phyloP scores from a whole-genome alignment of 2,888 invertebrate species.

The Eristalis tenax region DNA sequence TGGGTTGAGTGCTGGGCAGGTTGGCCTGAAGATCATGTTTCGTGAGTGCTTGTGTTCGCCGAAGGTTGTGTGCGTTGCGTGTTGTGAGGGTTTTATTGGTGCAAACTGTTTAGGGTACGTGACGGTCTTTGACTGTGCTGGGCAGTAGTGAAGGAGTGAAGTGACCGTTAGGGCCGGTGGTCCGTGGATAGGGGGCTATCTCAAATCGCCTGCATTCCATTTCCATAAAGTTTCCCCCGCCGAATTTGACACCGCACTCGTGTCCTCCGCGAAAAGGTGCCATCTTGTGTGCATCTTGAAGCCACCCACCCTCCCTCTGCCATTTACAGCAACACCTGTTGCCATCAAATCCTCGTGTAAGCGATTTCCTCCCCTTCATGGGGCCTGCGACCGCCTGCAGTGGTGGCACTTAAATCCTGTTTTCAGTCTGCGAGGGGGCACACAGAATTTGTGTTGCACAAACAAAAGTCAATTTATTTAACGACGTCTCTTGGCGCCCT shows the following conservation, averaged over 20 bases:
- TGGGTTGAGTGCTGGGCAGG: background rate
- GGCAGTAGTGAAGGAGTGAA: background rate
- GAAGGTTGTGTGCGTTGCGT: background rate
- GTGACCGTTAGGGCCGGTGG: too few species aligned
- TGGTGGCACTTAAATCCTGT: slow-evolving; percentile 58
- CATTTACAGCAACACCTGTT: background rate
- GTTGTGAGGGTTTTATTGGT: background rate
- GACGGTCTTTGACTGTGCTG: background rate
- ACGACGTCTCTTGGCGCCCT: background rate
- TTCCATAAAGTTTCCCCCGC: background rate
- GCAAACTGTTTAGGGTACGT: background rate
- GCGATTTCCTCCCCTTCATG: background rate
- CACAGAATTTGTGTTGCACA: slow-evolving; percentile 61
- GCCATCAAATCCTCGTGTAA: background rate
- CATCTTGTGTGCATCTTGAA: background rate
- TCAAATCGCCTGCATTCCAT: too few species aligned
- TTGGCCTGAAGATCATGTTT: background rate
- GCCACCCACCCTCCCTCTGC: too few species aligned
- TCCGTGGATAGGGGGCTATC: too few species aligned
- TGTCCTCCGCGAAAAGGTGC: background rate
- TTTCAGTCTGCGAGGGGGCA: slow-evolving; percentile 26
- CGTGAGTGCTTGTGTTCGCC: background rate
- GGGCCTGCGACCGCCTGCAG: slow-evolving; percentile 18
- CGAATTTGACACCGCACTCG: background rate
- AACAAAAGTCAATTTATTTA: slow-evolving; percentile 64